Base-by-base conservation (phyloP, 2,888 invertebrate genomes). In the Cataglyphis altisquamis region DNA sequence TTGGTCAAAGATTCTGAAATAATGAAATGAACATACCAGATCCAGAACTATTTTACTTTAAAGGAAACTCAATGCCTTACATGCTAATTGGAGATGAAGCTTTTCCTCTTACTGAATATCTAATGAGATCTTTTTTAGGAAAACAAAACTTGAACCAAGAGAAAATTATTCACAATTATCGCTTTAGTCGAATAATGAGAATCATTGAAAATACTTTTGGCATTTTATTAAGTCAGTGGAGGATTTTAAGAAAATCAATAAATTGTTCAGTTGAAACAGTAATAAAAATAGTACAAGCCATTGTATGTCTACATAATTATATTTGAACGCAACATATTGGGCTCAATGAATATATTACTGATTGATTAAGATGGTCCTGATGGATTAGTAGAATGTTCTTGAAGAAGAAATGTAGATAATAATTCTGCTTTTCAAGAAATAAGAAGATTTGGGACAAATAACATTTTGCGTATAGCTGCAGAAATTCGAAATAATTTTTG, bases 21-120 rank as follows among this genome's bases (percentile, higher is more conserved):
- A 63, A 63, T 36, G n/a, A 63, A 63, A 63, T 63, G n/a, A 63
- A 63, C 39, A 10, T 63, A 39, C 36, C n/a, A 10, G 36, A 63
- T 63, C n/a, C 63, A 63, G 32, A 32, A 39, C 2, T 9, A 36
- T n/a, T 63, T 36, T 63, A 63, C 32, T 39, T 36, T 10, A n/a
- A 32, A 63, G 36, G n/a, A 63, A 5, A 57, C 12, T 57, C 25
- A 4, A 25, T 63, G 36, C 63, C 36, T 36, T 63, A 63, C 15
- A 36, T 55, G 21, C 21, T 55, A 55, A 8, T 63, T 63, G 36
- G 9, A 63, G 63, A 63, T 10, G 9, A 64, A 29, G 29, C 55
- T 55, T 55, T 55, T 21, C 10, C 21, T 9, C 55, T 55, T 21
- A 55, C 55, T n/a, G 3, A n/a, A 55, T 55, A 55, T 55, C 3